Evolutionary conservation across 1,140 invertebrate genomes (phyloP), one percentile per base, ranked within the genome.

Genomic region (Hycleus cichorii): DNA sequence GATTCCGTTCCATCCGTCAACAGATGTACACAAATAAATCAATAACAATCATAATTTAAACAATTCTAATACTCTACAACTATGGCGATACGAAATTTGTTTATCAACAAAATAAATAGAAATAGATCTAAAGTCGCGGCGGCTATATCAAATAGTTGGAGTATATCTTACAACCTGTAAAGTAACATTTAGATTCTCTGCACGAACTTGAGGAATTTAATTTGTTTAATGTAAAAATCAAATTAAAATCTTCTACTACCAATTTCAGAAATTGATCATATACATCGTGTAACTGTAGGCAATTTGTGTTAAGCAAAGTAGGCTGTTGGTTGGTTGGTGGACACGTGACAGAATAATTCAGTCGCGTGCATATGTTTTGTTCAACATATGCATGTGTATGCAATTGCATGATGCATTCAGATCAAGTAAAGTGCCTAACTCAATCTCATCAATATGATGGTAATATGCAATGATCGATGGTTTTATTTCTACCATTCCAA

Each of bases 301-400:
- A 66, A 66, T 66, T 66, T 66, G 64, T 64, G 39, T 42, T 12
- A 53, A 53, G 46, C 56, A 55, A 53, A 62, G 60, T 64, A 57
- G 63, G 10, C 53, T 58, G 12, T 12, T 12, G 12, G 52, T 43
- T 10, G 2, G 40, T n/a, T 32, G 43, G 12, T 53, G 43, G 48
- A 42, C 64, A 63, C 64, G 64, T 65, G 64, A 39, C 62, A 6
- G 52, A 39, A 64, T 64, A 62, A 59, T 60, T 57, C 49, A 60
- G 63, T 65, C 63, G 63, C 63, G 63, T 65, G 63, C 63, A 62
- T 62, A 62, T 63, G 63, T 62, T 65, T 65, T 51, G 49, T 58
- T 50, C 10, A 11, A 47, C 42, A 60, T 50, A 43, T 60, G 40
- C 49, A 26, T 43, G 32, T 39, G 32, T 60, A 48, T 54, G 45